Conservation (phyloP, 2,888 invertebrate species). For the Dendrolimus houi region DNA sequence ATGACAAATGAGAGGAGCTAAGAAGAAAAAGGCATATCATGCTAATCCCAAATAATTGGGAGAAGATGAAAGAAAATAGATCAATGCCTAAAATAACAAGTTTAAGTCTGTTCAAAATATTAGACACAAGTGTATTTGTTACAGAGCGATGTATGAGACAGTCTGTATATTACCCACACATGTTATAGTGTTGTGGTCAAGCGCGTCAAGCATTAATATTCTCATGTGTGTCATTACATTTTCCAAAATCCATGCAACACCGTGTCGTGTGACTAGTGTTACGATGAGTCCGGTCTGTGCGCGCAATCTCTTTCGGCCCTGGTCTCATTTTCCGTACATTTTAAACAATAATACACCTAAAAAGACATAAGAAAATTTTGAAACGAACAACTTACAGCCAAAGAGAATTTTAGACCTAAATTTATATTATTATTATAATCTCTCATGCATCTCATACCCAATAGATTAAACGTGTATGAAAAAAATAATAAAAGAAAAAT, state of each 20-base stretch:
- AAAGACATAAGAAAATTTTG: constrained; percentile 47
- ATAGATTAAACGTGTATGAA: constrained; percentile 4
- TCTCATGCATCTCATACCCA: background rate
- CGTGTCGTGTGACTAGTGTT: constrained; percentile 49
- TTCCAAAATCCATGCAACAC: constrained; percentile 39
- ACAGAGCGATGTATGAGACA: no score
- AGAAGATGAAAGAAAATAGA: no score
- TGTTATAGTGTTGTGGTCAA: background rate
- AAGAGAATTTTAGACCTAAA: constrained; percentile 4
- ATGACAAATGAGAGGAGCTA: no score
- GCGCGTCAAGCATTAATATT: background rate
- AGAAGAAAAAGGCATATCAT: no score
- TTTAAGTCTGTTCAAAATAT: no score
- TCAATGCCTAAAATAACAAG: no score
- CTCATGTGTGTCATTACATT: constrained; percentile 1
- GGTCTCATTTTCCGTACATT: constrained; percentile 60
- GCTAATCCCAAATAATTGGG: no score
- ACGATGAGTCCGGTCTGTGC: constrained; percentile 29
- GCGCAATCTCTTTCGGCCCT: constrained; percentile 72
- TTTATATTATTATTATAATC: background rate
- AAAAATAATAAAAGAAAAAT: constrained; percentile 38
- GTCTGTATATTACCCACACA: background rate
- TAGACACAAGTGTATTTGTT: no score
- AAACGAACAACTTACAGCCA: constrained; percentile 20
- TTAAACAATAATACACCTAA: constrained; percentile 52